phyloP scores from a whole-genome alignment of 2,888 invertebrate species.

The Ennomos erosarius region DNA sequence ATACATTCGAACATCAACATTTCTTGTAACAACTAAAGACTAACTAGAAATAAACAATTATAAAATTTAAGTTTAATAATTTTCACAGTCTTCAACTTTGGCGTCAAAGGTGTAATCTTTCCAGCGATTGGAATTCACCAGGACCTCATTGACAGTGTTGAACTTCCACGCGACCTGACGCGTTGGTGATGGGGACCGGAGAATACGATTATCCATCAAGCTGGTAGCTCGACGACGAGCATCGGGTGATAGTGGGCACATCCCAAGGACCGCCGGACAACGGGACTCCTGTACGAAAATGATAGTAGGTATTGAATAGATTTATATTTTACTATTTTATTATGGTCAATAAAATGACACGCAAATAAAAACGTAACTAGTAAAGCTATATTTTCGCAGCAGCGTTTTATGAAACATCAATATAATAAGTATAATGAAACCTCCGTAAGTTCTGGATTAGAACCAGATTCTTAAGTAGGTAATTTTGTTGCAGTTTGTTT shows the following conservation, averaged over 20 bases:
- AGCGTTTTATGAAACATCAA: not conserved
- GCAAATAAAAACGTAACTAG: not conserved
- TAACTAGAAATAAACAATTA: slow-evolving; percentile 1
- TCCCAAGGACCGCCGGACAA: slow-evolving; percentile 48
- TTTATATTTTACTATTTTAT: no score
- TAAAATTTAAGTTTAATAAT: slow-evolving; percentile 1
- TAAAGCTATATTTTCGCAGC: not conserved
- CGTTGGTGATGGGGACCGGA: slow-evolving; percentile 58
- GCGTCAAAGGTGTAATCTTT: slow-evolving; percentile 64
- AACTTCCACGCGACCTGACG: slow-evolving; percentile 67
- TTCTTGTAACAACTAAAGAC: not conserved
- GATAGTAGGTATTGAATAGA: not conserved
- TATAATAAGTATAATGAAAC: slow-evolving; percentile 7
- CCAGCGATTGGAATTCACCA: slow-evolving; percentile 70
- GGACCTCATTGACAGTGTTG: slow-evolving; percentile 72
- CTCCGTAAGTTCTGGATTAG: slow-evolving; percentile 10
- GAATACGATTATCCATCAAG: slow-evolving; percentile 60
- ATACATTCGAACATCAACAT: slow-evolving; percentile 3
- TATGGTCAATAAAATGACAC: not conserved
- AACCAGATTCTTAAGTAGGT: slow-evolving; percentile 10
- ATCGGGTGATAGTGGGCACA: slow-evolving; percentile 68
- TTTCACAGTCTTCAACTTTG: slow-evolving; percentile 12
- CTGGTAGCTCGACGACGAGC: slow-evolving; percentile 65
- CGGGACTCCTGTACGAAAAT: slow-evolving; percentile 53
- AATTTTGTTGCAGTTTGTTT: slow-evolving; percentile 18